Evolutionary conservation across 2,797 vertebrate genomes (phyloP).

Genomic region (Pangasius mekongensis): DNA sequence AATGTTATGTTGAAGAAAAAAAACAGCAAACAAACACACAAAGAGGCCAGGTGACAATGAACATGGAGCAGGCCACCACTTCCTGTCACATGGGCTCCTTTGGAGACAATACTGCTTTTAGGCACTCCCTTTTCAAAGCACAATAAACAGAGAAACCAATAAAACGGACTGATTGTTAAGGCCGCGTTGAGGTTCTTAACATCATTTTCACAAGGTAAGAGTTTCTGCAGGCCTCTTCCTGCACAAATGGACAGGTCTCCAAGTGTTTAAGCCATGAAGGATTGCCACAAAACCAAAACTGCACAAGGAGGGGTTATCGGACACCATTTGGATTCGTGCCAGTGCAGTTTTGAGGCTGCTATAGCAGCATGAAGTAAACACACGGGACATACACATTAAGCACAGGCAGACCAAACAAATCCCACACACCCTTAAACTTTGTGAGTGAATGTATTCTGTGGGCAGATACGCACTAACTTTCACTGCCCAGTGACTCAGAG

Average conservation of each 20-base stretch:
- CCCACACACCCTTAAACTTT: slow-evolving; percentile 11
- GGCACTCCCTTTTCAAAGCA: not conserved
- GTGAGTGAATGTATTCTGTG: not conserved
- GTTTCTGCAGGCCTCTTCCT: not conserved
- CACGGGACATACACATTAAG: not conserved
- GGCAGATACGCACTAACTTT: slow-evolving; percentile 35
- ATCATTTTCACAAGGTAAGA: not conserved
- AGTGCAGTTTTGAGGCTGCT: not conserved
- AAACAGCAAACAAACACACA: slow-evolving; percentile 22
- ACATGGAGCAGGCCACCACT: slow-evolving; percentile 8
- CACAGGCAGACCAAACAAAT: slow-evolving; percentile 19
- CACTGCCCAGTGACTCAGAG: slow-evolving; percentile 22
- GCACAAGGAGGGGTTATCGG: not conserved
- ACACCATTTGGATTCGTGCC: not conserved
- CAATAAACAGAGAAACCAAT: not conserved
- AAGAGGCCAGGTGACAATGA: slow-evolving; percentile 31
- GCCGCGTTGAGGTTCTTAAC: not conserved
- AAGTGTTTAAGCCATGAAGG: not conserved
- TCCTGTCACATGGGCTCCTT: slow-evolving; percentile 34
- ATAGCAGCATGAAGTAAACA: slow-evolving; percentile 16
- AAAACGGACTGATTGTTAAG: not conserved
- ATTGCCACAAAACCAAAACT: not conserved
- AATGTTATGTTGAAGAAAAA: slow-evolving; percentile 7
- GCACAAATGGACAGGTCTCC: not conserved
- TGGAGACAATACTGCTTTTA: not conserved